A percentile compares a stretch with the other conserved stretches of the same genome.
Conservation (phyloP, 2,888 invertebrate genomes). For the Nemurella pictetii region DNA sequence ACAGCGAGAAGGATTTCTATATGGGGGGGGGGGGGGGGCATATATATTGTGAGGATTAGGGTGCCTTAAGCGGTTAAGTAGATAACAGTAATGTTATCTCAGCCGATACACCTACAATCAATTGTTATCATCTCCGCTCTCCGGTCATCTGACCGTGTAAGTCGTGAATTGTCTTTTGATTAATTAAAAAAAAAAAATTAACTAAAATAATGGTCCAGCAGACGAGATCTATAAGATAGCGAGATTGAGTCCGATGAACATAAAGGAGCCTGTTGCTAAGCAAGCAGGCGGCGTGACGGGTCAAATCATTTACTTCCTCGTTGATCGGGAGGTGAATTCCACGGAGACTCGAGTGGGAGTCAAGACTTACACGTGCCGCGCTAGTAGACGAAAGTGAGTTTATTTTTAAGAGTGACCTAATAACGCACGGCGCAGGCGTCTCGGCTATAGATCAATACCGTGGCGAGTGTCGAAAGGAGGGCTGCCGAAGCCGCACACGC, state of each 20-base stretch:
- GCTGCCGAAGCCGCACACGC: neutral
- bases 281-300: neutral
- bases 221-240: no score
- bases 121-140: no score
- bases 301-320: neutral
- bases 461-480: neutral
- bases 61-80: no score
- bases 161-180: no score
- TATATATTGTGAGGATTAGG: no score
- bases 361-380: neutral
- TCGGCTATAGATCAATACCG: constrained; percentile 7
- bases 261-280: neutral
- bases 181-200: no score
- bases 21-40: no score
- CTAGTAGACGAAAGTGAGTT: constrained; percentile 18
- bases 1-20: no score
- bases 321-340: neutral
- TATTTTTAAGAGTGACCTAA: constrained; percentile 7
- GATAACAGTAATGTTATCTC: no score
- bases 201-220: no score
- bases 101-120: no score
- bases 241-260: neutral
- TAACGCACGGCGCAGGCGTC: constrained; percentile 10
- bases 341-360: neutral
- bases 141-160: no score